A percentile compares a stretch with the other conserved stretches of the same genome.
Evolutionary conservation across 2,797 vertebrate genomes (phyloP).

Genomic region (Lycodopsis pacificus): DNA sequence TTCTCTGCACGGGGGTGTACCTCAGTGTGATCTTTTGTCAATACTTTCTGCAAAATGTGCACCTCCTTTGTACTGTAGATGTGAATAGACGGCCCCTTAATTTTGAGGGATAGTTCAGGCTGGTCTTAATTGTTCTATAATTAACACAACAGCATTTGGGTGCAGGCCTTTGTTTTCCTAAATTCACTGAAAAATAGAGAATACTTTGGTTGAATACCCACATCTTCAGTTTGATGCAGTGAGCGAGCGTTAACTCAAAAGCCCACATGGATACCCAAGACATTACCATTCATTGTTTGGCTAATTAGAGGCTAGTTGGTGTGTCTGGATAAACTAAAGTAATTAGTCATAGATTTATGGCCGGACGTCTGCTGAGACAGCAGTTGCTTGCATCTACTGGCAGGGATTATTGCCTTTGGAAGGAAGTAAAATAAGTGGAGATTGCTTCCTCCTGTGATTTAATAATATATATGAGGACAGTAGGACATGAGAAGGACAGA

Average conservation of each 20-base stretch:
- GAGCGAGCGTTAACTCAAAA: slow-evolving; percentile 60
- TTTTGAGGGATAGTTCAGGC: slow-evolving; percentile 47
- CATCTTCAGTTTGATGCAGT: slow-evolving; percentile 64
- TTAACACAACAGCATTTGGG: slow-evolving; percentile 57
- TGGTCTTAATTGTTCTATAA: slow-evolving; percentile 50
- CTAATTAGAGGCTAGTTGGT: slow-evolving; percentile 83
- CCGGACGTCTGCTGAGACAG: slow-evolving; percentile 71
- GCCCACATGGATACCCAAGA: slow-evolving; percentile 74
- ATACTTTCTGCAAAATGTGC: slow-evolving; percentile 15
- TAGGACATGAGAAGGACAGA: slow-evolving; percentile 32
- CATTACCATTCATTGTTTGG: slow-evolving; percentile 79
- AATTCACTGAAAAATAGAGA: slow-evolving; percentile 55
- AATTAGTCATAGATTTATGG: slow-evolving; percentile 84
- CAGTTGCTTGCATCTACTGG: slow-evolving; percentile 60
- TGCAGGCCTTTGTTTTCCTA: slow-evolving; percentile 54
- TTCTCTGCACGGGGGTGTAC: not conserved
- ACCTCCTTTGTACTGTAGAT: slow-evolving; percentile 7
- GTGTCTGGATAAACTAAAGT: slow-evolving; percentile 81
- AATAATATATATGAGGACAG: slow-evolving; percentile 29
- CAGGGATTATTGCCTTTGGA: slow-evolving; percentile 44
- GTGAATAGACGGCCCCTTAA: slow-evolving; percentile 11
- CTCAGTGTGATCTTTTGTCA: not conserved
- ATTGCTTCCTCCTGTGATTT: slow-evolving; percentile 14
- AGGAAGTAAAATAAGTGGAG: slow-evolving; percentile 19
- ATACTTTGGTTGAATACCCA: slow-evolving; percentile 60